phyloP scores from a whole-genome alignment of 2,888 invertebrate species.

The Lithosia quadra region DNA sequence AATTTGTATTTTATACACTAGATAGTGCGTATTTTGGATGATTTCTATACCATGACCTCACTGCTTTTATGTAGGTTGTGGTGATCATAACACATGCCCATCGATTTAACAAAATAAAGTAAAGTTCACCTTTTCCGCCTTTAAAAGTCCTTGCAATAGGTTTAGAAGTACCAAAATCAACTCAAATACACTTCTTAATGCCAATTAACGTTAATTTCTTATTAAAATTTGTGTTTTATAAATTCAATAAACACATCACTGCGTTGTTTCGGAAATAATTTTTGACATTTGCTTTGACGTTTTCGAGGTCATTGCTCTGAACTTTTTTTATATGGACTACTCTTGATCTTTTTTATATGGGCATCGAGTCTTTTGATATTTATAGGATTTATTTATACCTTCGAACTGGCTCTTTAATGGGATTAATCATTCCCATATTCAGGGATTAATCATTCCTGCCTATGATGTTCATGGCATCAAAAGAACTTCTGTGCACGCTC shows the following conservation, averaged over 20 bases:
- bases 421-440: too few species aligned
- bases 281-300: slow-evolving; percentile 25
- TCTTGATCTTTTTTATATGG: too few species aligned
- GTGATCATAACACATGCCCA: slow-evolving; percentile 37
- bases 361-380: background rate
- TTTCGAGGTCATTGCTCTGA: background rate
- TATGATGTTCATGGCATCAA: too few species aligned
- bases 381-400: too few species aligned
- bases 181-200: slow-evolving; percentile 17
- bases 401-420: too few species aligned
- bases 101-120: slow-evolving; percentile 30
- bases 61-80: slow-evolving; percentile 8
- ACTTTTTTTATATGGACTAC: background rate
- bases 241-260: slow-evolving; percentile 24
- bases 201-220: slow-evolving; percentile 5
- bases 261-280: slow-evolving; percentile 31
- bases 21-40: background rate
- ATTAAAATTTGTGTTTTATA: slow-evolving; percentile 1
- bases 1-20: background rate
- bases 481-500: too few species aligned
- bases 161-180: slow-evolving; percentile 17
- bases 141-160: slow-evolving; percentile 7
- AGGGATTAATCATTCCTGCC: too few species aligned
- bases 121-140: slow-evolving; percentile 31
- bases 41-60: slow-evolving; percentile 45